Evolutionary conservation across 2,113 vertebrate genomes (phyloP).

Genomic region (Pogonocichla stellata): DNA sequence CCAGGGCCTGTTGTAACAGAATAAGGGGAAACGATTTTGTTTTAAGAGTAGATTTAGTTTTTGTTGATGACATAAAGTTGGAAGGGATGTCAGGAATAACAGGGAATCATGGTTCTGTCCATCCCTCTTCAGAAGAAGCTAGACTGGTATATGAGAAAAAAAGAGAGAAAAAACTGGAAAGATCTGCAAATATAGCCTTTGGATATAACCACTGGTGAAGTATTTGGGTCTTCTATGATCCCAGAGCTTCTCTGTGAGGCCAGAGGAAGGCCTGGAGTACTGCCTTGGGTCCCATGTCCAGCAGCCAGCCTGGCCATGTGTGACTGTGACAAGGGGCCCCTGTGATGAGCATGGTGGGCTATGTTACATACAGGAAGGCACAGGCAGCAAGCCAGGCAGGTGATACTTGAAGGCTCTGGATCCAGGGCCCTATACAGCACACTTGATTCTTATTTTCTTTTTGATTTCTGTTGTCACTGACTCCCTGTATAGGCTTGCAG

Average conservation of each 20-base stretch:
- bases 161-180: neutral
- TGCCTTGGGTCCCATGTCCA: fast-evolving
- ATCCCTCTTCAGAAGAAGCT: neutral
- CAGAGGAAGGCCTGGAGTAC: neutral
- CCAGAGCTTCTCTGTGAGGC: fast-evolving
- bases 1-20: neutral
- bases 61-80: neutral
- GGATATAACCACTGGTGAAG: neutral
- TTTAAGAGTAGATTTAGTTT: neutral
- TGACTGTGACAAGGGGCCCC: no score
- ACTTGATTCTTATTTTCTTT: neutral
- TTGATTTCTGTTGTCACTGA: neutral
- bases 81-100: neutral
- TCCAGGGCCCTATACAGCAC: neutral
- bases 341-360: fast-evolving
- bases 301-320: no score
- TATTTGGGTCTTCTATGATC: neutral
- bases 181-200: neutral
- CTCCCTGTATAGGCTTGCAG: neutral
- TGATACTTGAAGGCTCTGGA: neutral
- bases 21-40: neutral
- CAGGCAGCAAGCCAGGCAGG: neutral
- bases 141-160: neutral
- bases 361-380: neutral
- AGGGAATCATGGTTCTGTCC: neutral